Percentiles rank a stretch among this genome's conserved stretches.
phyloP scores from a whole-genome alignment of 1,140 invertebrate genomes.

The Leptonema lineaticorne region DNA sequence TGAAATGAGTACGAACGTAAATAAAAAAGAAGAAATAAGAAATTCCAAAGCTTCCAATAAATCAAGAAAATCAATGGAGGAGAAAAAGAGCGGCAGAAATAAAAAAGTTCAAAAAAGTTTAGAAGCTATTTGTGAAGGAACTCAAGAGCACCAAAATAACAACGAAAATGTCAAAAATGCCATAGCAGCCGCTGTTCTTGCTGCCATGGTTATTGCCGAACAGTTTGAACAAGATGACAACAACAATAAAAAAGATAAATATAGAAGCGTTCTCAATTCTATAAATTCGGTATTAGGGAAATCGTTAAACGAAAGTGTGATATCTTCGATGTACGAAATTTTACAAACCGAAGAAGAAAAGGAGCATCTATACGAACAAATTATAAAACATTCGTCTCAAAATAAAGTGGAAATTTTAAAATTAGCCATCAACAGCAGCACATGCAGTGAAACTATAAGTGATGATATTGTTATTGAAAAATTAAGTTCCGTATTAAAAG shows the following conservation, averaged over 20 bases:
- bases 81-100: conserved; percentile 34
- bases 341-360: conserved; percentile 55
- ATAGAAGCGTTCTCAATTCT: conserved; percentile 59
- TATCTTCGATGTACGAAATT: conserved; percentile 53
- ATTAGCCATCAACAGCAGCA: conserved; percentile 56
- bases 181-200: conserved; percentile 59
- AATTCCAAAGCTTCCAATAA: conserved; percentile 42
- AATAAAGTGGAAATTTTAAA: conserved; percentile 64
- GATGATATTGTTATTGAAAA: conserved; percentile 61
- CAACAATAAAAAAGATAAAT: conserved; percentile 55
- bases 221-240: conserved; percentile 54
- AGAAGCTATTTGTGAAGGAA: conserved; percentile 39
- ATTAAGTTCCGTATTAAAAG: conserved; percentile 59
- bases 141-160: conserved; percentile 45
- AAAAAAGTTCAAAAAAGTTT: conserved; percentile 39
- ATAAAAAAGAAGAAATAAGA: conserved; percentile 47
- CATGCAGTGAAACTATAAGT: conserved; percentile 51
- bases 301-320: conserved; percentile 53
- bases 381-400: conserved; percentile 52
- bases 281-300: conserved; percentile 54
- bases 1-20: conserved; percentile 55
- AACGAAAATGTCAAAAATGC: conserved; percentile 57
- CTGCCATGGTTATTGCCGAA: conserved; percentile 58
- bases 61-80: conserved; percentile 40
- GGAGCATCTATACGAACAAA: conserved; percentile 53